Conservation (phyloP, 2,797 vertebrate species). For the Clarias platycephalus region DNA sequence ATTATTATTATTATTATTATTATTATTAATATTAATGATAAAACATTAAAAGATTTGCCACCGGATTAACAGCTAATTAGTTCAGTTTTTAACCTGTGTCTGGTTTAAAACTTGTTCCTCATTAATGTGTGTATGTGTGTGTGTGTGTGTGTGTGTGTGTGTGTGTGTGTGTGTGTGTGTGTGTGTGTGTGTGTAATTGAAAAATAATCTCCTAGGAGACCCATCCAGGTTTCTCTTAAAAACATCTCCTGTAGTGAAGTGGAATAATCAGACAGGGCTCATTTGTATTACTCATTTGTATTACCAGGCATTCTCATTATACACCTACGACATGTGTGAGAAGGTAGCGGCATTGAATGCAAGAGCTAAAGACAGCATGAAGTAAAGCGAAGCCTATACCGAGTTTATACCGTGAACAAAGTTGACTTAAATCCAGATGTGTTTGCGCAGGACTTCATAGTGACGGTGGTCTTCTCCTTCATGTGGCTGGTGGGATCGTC, state of each 20-base stretch:
- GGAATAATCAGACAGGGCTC: neutral
- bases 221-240: slow-evolving; percentile 4
- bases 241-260: neutral
- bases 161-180: slow-evolving; percentile 7
- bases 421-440: slow-evolving; percentile 6
- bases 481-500: slow-evolving; percentile 97
- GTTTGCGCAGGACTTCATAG: slow-evolving; percentile 86
- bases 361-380: neutral
- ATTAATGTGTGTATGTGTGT: slow-evolving; percentile 16
- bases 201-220: slow-evolving; percentile 15
- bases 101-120: neutral
- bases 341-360: neutral
- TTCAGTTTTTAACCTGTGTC: neutral
- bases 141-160: slow-evolving; percentile 7
- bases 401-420: neutral
- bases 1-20: neutral
- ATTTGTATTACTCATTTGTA: neutral
- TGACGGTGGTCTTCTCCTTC: slow-evolving; percentile 97
- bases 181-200: neutral
- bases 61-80: neutral
- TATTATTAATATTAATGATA: neutral
- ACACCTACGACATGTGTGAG: too few species aligned
- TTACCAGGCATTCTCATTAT: neutral
- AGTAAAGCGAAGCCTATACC: too few species aligned
- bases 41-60: neutral